A percentile compares a stretch with the other conserved stretches of the same genome.
phyloP scores from a whole-genome alignment of 2,113 vertebrate species.

The Ardeotis arabs region DNA sequence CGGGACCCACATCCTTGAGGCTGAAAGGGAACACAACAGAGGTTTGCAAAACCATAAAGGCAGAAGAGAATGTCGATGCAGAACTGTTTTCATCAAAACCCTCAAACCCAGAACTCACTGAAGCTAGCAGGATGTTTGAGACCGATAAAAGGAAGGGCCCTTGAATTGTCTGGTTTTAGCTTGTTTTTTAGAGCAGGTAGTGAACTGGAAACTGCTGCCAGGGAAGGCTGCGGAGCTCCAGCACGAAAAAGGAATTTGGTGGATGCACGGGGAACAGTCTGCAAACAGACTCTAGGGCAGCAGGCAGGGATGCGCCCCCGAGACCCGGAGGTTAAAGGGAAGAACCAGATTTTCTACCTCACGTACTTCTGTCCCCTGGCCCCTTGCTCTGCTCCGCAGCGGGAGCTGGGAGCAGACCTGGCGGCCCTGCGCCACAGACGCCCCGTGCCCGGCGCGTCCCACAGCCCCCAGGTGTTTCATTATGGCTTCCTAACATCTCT shows the following conservation, averaged over 20 bases:
- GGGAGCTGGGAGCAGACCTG: no score
- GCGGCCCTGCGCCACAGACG: background rate
- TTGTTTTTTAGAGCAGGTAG: rapidly evolving
- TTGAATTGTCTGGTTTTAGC: background rate
- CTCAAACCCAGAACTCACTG: background rate
- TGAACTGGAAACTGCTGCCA: background rate
- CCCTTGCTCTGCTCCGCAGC: background rate
- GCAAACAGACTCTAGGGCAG: background rate
- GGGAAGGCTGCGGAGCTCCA: background rate
- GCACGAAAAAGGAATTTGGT: background rate
- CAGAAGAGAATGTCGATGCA: background rate
- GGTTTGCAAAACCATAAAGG: background rate
- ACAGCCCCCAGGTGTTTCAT: rapidly evolving
- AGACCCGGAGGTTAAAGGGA: background rate
- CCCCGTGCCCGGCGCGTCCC: background rate
- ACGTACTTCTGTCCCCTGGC: background rate
- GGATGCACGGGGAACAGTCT: background rate
- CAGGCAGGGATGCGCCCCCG: rapidly evolving
- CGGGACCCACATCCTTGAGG: background rate
- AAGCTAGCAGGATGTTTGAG: background rate
- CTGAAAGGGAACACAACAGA: rapidly evolving
- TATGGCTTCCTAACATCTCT: rapidly evolving
- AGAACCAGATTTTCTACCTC: background rate
- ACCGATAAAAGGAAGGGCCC: background rate
- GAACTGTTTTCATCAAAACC: background rate